phyloP scores from a whole-genome alignment of 2,888 invertebrate genomes.

The Tenthredo scrophulariae region DNA sequence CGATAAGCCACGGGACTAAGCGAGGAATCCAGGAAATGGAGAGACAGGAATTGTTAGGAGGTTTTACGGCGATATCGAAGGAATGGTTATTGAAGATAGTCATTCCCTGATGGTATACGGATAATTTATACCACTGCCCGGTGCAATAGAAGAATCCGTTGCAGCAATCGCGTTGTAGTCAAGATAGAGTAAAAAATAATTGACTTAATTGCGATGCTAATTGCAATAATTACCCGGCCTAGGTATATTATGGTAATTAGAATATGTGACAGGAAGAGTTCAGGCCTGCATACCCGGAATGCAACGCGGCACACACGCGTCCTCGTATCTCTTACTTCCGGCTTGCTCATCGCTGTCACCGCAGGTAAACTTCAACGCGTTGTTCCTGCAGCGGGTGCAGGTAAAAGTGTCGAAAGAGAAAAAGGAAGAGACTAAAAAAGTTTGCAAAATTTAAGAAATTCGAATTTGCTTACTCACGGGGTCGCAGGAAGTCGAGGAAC shows the following conservation, averaged over 20 bases:
- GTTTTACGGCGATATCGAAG: background rate
- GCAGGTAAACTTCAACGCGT: background rate
- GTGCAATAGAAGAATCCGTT: background rate
- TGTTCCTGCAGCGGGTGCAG: background rate
- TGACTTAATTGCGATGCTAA: conserved; percentile 73
- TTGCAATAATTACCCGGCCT: conserved; percentile 69
- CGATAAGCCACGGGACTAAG: background rate
- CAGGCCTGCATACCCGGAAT: conserved; percentile 47
- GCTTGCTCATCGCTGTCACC: conserved; percentile 55
- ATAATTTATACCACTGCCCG: too few species aligned
- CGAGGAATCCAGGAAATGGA: conserved; percentile 24
- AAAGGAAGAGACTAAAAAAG: too few species aligned
- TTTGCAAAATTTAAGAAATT: too few species aligned
- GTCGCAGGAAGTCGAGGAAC: too few species aligned
- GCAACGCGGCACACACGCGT: conserved; percentile 42
- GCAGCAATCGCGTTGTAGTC: background rate
- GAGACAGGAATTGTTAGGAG: background rate
- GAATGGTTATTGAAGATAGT: background rate
- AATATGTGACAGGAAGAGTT: conserved; percentile 52
- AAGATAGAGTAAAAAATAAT: conserved; percentile 62
- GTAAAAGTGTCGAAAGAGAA: too few species aligned
- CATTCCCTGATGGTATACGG: background rate
- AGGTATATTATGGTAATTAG: conserved; percentile 72
- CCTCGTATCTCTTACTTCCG: conserved; percentile 58
- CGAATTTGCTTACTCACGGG: too few species aligned